These are phyloP conservation scores for Pachycephala philippinensis DNA, from an alignment of 2,113 vertebrate genomes.

Conservation along the genomic window DNA sequence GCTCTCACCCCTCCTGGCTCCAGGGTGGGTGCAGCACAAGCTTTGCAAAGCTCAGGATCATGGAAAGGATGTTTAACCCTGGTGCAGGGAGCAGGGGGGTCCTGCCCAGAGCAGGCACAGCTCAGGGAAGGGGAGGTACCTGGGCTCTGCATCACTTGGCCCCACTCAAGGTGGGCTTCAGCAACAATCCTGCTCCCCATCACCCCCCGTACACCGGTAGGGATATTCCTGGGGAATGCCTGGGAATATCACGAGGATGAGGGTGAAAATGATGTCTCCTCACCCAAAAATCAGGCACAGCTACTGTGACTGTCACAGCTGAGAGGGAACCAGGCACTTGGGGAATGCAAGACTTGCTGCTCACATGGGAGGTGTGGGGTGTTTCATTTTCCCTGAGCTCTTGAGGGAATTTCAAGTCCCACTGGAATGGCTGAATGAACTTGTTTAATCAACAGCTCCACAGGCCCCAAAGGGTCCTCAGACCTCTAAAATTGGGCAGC, in stretches of 20 bases:
- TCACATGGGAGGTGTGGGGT: background rate
- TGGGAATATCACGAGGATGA: accelerated
- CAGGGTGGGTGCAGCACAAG: background rate
- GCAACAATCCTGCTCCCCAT: background rate
- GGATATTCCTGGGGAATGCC: background rate
- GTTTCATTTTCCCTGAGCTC: background rate
- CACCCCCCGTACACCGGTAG: too few species aligned
- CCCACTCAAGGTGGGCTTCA: accelerated
- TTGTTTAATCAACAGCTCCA: background rate
- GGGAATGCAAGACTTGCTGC: accelerated
- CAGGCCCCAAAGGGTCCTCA: background rate
- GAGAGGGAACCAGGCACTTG: accelerated
- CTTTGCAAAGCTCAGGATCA: background rate
- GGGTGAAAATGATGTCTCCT: background rate
- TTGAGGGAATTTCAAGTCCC: background rate
- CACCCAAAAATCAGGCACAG: background rate
- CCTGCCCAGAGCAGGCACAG: background rate
- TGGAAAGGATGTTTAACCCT: background rate
- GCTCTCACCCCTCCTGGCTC: background rate
- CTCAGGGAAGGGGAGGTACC: too few species aligned
- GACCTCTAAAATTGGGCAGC: background rate
- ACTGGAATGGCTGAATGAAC: background rate
- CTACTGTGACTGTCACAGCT: background rate
- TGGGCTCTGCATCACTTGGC: background rate
- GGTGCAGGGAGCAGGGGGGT: background rate